A percentile compares a stretch with the other conserved stretches of the same genome.
Evolutionary conservation across 2,797 vertebrate species (phyloP).

Genomic region (Orientallactaga sibirica): DNA sequence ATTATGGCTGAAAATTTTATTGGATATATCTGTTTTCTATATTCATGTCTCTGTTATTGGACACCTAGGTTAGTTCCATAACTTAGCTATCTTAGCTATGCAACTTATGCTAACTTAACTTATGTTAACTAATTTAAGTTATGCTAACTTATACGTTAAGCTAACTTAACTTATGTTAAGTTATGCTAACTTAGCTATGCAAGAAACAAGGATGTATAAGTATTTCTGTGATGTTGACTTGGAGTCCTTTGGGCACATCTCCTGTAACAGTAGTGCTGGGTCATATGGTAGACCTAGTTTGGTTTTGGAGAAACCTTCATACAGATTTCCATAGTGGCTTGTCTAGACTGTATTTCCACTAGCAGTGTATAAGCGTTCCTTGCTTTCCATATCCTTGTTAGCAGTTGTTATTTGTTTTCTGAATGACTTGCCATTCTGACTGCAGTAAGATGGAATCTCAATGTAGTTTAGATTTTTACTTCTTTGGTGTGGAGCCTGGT

Average conservation of each 20-base stretch:
- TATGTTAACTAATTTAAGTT: too few relatives aligned
- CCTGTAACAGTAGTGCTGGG: too few relatives aligned
- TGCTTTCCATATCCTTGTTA: not conserved
- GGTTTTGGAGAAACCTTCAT: not conserved
- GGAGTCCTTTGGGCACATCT: too few relatives aligned
- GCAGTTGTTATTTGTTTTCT: not conserved
- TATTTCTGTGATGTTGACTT: too few relatives aligned
- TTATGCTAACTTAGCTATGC: too few relatives aligned
- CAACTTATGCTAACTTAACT: too few relatives aligned
- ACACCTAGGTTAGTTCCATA: too few relatives aligned
- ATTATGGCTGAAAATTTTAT: not conserved
- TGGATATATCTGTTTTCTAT: not conserved
- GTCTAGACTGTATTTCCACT: not conserved
- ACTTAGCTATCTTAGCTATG: not conserved
- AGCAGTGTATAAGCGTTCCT: not conserved
- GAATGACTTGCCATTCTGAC: not conserved
- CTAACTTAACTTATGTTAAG: too few relatives aligned
- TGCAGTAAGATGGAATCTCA: not conserved
- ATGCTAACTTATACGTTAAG: too few relatives aligned
- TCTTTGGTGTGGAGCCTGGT: not conserved
- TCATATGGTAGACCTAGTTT: too few relatives aligned
- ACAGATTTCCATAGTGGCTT: not conserved
- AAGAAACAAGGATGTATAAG: too few relatives aligned
- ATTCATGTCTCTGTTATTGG: not conserved
- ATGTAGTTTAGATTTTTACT: not conserved